A percentile compares a stretch with the other conserved stretches of the same genome.
phyloP scores from a whole-genome alignment of 1,140 invertebrate genomes.

The Pogonomyrmex californicus region DNA sequence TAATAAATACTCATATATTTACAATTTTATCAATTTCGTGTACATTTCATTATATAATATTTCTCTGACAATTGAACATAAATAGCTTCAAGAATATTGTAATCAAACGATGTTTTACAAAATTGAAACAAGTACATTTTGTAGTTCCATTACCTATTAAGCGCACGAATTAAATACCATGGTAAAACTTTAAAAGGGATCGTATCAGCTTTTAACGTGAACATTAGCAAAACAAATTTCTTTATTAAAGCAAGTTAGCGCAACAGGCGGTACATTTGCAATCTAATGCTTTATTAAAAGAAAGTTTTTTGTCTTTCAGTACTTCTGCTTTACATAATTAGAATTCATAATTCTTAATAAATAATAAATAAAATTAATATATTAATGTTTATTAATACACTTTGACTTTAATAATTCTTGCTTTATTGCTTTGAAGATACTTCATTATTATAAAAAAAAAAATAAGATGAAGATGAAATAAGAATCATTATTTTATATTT shows the following conservation, averaged over 20 bases:
- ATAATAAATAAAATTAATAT: neutral
- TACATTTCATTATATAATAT: too few species aligned
- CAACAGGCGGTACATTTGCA: constrained; percentile 67
- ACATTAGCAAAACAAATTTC: constrained; percentile 66
- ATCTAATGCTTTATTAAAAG: constrained; percentile 52
- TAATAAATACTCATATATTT: constrained; percentile 1
- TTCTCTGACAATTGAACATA: neutral
- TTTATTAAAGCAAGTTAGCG: constrained; percentile 43
- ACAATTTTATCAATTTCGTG: neutral
- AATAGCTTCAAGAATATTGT: neutral
- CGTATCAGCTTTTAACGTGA: constrained; percentile 44
- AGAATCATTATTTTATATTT: neutral
- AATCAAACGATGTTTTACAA: neutral
- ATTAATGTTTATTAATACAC: neutral
- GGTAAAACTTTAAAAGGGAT: constrained; percentile 63
- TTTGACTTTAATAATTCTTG: neutral
- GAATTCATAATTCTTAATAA: neutral
- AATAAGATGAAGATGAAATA: neutral
- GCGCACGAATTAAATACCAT: constrained; percentile 59
- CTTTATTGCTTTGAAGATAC: neutral
- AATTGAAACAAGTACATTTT: neutral
- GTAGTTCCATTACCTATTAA: constrained; percentile 36
- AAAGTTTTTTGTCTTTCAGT: neutral
- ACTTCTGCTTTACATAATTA: neutral
- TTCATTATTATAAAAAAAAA: constrained; percentile 15